These are phyloP conservation scores for Morpho deidamia DNA, from an alignment of 2,888 invertebrate genomes.

Conservation along the genomic window DNA sequence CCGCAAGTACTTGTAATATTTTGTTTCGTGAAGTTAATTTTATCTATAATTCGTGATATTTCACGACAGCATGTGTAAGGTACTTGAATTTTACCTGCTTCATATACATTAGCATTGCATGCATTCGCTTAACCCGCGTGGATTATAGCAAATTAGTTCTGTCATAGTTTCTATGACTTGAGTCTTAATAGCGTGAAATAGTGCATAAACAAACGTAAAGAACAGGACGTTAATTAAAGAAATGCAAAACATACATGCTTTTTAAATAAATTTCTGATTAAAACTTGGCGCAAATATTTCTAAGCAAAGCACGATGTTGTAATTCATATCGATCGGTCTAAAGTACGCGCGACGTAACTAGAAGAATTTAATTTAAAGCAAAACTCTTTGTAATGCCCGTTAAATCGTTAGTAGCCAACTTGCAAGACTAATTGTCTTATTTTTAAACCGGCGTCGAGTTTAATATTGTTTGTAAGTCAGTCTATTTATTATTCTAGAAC, in stretches of 20 bases:
- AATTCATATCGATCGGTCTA: conserved; percentile 1
- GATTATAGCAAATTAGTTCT: too few species aligned
- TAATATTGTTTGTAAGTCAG: conserved; percentile 6
- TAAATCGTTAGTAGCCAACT: conserved; percentile 23
- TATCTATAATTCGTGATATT: too few species aligned
- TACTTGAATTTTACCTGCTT: too few species aligned
- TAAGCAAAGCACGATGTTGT: conserved; percentile 6
- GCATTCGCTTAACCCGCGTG: too few species aligned
- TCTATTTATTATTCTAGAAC: conserved; percentile 8
- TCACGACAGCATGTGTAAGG: too few species aligned
- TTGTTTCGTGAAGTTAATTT: too few species aligned
- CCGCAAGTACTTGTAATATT: too few species aligned
- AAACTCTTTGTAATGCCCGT: conserved; percentile 27
- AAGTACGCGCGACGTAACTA: conserved; percentile 16
- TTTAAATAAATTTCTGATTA: too few species aligned
- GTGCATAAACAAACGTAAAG: too few species aligned
- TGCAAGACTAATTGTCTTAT: conserved; percentile 23
- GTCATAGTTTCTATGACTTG: too few species aligned
- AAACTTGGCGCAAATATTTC: conserved; percentile 4
- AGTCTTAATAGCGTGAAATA: too few species aligned
- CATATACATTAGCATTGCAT: too few species aligned
- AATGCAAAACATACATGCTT: not conserved
- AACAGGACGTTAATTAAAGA: not conserved
- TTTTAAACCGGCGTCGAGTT: conserved; percentile 3
- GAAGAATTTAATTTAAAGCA: conserved; percentile 31